Base-by-base conservation (phyloP, 2,888 invertebrate genomes). In the Ophraella communa region DNA sequence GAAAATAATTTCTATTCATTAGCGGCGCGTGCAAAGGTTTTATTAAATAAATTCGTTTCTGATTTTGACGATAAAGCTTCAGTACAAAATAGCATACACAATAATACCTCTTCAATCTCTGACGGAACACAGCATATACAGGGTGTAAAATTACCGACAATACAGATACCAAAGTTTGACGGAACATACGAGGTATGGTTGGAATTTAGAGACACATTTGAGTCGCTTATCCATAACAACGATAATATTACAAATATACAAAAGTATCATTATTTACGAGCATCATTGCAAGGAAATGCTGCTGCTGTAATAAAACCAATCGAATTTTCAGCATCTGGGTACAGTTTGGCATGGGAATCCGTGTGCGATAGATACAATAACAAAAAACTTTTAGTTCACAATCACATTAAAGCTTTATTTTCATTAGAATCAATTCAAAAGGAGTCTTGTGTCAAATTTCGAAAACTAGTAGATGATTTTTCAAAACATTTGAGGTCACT, bases 201-300 rank as follows among this genome's bases (percentile, higher is more conserved):
- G 1, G 47, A 54, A 45, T 66, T 64, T 24, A 14, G 23, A 4
- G 66, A 66, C 14, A 64, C 27, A 0, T 66, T 57, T 17, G 17
- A 52, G 1, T 49, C 54, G 3, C 11, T 66, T 2, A 64, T 70
- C 7, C 64, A 70, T 24, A 42, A 58, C 8, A 62, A 68, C 52
- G 24, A 21, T 4, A 23, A 4, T 8, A n/a, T 64, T 10, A 7
- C 21, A 8, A 14, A 23, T 10, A 58, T 66, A 5, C 66, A 64
- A 44, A 67, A 59, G 30, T 66, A 63, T n/a, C 59, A 63, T 30
- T 68, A 67, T 49, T 45, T 65, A 21, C 10, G 65, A 14, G 23
- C 53, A 4, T 62, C 62, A 11, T 52, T 62, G 21, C 44, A 51
- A 33, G 59, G 61, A 11, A 54, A 17, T 2, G 65, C 67, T 10